Evolutionary conservation across 2,797 vertebrate genomes (phyloP).

Genomic region (Valencia hispanica): DNA sequence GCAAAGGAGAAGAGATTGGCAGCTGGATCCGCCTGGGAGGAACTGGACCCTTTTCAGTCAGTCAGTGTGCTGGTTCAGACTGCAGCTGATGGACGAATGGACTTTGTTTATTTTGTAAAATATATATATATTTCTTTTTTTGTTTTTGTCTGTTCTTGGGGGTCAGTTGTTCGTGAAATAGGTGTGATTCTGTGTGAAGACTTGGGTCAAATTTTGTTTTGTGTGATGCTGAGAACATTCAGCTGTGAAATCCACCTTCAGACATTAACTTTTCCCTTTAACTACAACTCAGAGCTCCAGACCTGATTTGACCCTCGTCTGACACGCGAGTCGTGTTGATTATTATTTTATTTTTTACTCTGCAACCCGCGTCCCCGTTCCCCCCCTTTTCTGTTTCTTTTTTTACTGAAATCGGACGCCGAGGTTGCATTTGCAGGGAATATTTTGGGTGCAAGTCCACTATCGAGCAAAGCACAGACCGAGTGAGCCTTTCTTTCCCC

Average conservation of each 20-base stretch:
- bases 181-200: constrained; percentile 38
- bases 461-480: constrained; percentile 23
- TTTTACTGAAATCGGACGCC: constrained; percentile 56
- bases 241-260: neutral
- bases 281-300: neutral
- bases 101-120: constrained; percentile 66
- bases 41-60: constrained; percentile 27
- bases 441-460: constrained; percentile 21
- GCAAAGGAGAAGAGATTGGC: neutral
- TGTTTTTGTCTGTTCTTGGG: constrained; percentile 36
- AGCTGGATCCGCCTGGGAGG: too few relatives aligned
- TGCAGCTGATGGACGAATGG: constrained; percentile 25
- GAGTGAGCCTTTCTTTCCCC: constrained; percentile 27
- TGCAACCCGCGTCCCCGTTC: neutral
- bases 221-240: neutral
- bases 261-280: neutral
- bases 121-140: constrained; percentile 17
- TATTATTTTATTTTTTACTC: too few relatives aligned
- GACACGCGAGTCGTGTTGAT: neutral
- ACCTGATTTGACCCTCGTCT: constrained; percentile 19
- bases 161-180: constrained; percentile 55
- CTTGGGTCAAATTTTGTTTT: constrained; percentile 16
- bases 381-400: too few relatives aligned
- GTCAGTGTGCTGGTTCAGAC: constrained; percentile 75
- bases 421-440: constrained; percentile 38